A percentile compares a stretch with the other conserved stretches of the same genome.
Conservation (phyloP, 2,113 vertebrate genomes). For the Calypte anna region DNA sequence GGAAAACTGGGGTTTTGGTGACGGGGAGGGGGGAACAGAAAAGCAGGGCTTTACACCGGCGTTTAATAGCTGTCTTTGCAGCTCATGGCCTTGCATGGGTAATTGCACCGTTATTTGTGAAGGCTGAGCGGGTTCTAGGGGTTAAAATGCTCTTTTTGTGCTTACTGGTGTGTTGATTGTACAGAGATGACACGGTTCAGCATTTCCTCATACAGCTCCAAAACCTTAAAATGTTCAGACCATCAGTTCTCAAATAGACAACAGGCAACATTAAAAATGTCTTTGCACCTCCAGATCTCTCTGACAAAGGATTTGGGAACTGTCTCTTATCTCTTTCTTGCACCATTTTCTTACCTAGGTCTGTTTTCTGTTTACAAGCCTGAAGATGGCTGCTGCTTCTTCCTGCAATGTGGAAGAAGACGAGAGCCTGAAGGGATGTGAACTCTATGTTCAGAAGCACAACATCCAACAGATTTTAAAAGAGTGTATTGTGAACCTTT, state of each 20-base stretch:
- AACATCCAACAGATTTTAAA: constrained; percentile 95
- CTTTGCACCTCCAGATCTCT: background rate
- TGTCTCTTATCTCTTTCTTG: background rate
- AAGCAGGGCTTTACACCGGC: fast-evolving
- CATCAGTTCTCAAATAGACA: background rate
- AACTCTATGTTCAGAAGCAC: constrained; percentile 94
- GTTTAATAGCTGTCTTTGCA: background rate
- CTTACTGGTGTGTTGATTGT: background rate
- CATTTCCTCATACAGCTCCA: background rate
- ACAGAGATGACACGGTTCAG: background rate
- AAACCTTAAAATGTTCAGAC: background rate
- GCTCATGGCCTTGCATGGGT: background rate
- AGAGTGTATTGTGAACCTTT: constrained; percentile 96
- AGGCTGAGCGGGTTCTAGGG: background rate
- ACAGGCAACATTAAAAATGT: background rate
- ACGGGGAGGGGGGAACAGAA: background rate
- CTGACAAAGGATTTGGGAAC: background rate
- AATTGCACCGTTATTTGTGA: background rate
- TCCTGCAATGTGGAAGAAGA: constrained; percentile 90
- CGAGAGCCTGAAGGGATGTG: constrained; percentile 92
- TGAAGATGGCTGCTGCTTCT: constrained; percentile 89
- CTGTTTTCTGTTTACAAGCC: constrained; percentile 62
- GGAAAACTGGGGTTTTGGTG: background rate
- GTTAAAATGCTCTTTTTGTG: background rate
- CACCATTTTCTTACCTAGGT: constrained; percentile 57